These are phyloP conservation scores for Myotis lucifugus DNA, from an alignment of 2,113 vertebrate genomes.

Conservation along the genomic window DNA sequence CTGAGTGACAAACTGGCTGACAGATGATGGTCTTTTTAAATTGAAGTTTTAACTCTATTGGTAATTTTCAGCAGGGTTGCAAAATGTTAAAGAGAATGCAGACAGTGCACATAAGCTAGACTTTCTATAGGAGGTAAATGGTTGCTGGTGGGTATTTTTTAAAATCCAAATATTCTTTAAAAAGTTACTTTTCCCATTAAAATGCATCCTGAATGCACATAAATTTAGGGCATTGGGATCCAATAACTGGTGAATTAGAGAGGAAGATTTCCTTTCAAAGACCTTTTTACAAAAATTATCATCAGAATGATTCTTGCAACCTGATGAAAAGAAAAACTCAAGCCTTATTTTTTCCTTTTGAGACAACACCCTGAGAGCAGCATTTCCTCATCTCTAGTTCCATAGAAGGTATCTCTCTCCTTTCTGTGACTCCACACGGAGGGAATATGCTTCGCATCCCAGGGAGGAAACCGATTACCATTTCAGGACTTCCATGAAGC, in stretches of 20 bases:
- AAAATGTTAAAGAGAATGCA: background rate
- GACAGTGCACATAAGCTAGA: background rate
- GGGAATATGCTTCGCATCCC: background rate
- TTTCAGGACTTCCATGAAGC: slow-evolving; percentile 65
- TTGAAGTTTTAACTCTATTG: background rate
- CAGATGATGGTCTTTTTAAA: background rate
- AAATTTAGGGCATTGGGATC: background rate
- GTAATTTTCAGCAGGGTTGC: slow-evolving; percentile 3
- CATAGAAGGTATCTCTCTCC: background rate
- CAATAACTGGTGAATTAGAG: background rate
- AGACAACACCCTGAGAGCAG: background rate
- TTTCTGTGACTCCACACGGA: slow-evolving; percentile 25
- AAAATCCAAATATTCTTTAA: slow-evolving; percentile 2
- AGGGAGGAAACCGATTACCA: slow-evolving; percentile 65
- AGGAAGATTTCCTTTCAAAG: slow-evolving; percentile 47
- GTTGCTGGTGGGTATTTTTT: background rate
- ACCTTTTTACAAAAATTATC: slow-evolving; percentile 14
- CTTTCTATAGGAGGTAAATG: background rate
- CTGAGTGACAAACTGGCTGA: background rate
- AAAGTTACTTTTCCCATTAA: slow-evolving; percentile 40
- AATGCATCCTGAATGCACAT: background rate
- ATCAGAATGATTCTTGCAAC: slow-evolving; percentile 25
- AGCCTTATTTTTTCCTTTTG: background rate
- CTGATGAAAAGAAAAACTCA: background rate
- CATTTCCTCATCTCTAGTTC: background rate